Base-by-base conservation (phyloP, 2,888 invertebrate genomes). In the Drosophila phalerata region DNA sequence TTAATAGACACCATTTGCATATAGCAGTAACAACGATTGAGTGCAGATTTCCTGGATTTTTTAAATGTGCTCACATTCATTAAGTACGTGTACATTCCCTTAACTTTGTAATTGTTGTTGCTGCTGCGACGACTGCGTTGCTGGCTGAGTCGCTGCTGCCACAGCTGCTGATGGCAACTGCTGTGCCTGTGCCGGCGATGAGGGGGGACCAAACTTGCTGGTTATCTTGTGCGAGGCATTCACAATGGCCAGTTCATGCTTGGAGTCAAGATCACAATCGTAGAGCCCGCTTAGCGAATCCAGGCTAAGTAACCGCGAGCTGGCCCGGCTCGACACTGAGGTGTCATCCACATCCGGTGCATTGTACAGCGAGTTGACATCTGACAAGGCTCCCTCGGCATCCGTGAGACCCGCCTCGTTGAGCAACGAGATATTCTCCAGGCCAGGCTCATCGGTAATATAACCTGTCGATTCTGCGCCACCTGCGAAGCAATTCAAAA, bases 351-450 rank as follows among this genome's bases (percentile, higher is more conserved):
- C 93, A 88, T 95, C 95, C 49, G 92, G 93, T 70, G 94, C 94
- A 92, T 96, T 95, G 92, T 96, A 96, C 83, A 96, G 95, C 9
- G 96, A 97, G 93, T 97, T 97, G 53, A 97, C 96, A 93, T 97
- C 97, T 86, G 97, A 97, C 68, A 97, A 93, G 28, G 97, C 97
- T 66, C 96, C 97, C 94, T 97, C 97, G 10, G 97, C 97, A 93
- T 97, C 97, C 1, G 97, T 97, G 47, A 97, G 94, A 9, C 97
- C 97, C 19, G 96, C 96, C 92, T 97, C 97, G 93, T 97, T 97
- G 17, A 97, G 92, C 94, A 97, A 95, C 42, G 97, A 97, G 53
- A 96, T 95, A 92, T 97, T 97, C 92, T 97, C 97, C 11, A 97
- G 93, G 15, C 96, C 97, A 0, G 97, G 97, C 92, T 97, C 97